phyloP scores from a whole-genome alignment of 1,140 invertebrate species.

The Drosophila mauritiana region DNA sequence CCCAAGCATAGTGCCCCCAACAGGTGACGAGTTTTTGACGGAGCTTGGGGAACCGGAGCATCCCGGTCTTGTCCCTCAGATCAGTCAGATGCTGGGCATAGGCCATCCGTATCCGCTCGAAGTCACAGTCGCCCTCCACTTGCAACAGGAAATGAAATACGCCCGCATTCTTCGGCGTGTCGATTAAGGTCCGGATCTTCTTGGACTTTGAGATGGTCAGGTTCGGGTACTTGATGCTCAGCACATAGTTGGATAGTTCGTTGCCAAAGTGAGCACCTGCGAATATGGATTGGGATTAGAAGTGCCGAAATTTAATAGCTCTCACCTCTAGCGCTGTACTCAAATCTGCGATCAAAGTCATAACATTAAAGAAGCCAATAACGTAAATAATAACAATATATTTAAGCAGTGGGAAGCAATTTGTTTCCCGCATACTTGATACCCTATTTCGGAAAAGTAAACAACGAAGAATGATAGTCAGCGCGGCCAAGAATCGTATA shows the following conservation, averaged over 20 bases:
- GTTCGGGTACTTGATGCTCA: slow-evolving; percentile 86
- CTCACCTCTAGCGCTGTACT: neutral
- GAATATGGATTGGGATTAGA: neutral
- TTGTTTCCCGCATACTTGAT: neutral
- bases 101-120: slow-evolving; percentile 84
- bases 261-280: slow-evolving; percentile 76
- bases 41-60: slow-evolving; percentile 87
- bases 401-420: neutral
- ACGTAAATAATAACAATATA: neutral
- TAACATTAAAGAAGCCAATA: neutral
- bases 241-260: slow-evolving; percentile 74
- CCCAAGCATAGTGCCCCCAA: slow-evolving; percentile 90
- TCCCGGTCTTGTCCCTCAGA: slow-evolving; percentile 86
- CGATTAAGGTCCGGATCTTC: slow-evolving; percentile 88
- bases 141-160: slow-evolving; percentile 88
- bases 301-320: neutral
- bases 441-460: neutral
- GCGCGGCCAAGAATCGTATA: neutral
- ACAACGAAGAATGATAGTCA: too few species aligned
- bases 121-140: slow-evolving; percentile 86
- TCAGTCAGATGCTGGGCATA: slow-evolving; percentile 86
- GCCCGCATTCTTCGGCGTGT: slow-evolving; percentile 89
- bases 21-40: slow-evolving; percentile 87
- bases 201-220: slow-evolving; percentile 88
- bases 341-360: neutral